phyloP scores from a whole-genome alignment of 2,113 vertebrate genomes.

The Sprattus sprattus region DNA sequence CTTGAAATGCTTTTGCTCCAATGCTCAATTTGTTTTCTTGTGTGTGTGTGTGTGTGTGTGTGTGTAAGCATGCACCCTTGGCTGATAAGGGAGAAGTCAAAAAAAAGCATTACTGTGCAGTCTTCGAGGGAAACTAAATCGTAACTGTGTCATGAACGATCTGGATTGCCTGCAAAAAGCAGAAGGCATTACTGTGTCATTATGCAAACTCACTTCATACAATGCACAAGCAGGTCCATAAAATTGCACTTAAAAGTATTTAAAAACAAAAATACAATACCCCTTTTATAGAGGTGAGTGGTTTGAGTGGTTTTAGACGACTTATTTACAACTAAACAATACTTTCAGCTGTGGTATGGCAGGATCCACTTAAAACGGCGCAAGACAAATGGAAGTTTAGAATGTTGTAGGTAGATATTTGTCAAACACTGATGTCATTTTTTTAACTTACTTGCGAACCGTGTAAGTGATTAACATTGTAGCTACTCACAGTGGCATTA shows the following conservation, averaged over 20 bases:
- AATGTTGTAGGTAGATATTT: background rate
- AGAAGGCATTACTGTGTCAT: constrained; percentile 28
- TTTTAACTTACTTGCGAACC: background rate
- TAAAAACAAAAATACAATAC: background rate
- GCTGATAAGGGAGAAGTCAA: constrained; percentile 36
- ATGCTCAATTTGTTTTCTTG: constrained; percentile 48
- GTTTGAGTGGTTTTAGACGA: background rate
- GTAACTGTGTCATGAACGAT: constrained; percentile 10
- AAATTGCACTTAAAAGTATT: background rate
- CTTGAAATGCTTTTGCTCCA: constrained; percentile 67
- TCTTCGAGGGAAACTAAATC: constrained; percentile 33
- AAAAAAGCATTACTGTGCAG: constrained; percentile 20
- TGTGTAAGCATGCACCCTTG: constrained; percentile 37
- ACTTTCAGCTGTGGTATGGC: background rate
- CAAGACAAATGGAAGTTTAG: background rate
- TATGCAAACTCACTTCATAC: background rate
- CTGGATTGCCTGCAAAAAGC: background rate
- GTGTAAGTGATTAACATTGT: background rate
- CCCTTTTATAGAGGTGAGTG: background rate
- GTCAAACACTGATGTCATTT: background rate
- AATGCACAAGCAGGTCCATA: background rate
- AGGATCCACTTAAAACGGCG: background rate
- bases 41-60: constrained; percentile 4
- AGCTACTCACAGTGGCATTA: background rate
- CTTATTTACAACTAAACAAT: background rate